These are phyloP conservation scores for Zootoca vivipara DNA, from an alignment of 2,113 vertebrate genomes.

Conservation along the genomic window DNA sequence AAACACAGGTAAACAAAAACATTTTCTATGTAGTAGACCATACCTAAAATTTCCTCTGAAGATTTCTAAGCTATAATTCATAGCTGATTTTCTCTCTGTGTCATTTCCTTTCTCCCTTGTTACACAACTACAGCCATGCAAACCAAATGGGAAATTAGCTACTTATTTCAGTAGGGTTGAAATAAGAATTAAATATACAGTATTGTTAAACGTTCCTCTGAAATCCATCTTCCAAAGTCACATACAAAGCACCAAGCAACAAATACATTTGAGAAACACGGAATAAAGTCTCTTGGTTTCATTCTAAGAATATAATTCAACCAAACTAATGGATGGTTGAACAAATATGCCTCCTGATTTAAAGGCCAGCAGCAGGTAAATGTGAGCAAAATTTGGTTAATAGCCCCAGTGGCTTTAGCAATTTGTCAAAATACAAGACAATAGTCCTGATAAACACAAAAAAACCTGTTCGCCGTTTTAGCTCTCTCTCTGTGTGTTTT, in stretches of 20 bases:
- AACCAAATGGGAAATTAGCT: neutral
- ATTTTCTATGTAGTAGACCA: neutral
- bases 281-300: neutral
- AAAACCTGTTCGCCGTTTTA: slow-evolving; percentile 12
- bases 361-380: neutral
- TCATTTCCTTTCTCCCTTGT: neutral
- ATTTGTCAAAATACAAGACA: neutral
- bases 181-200: neutral
- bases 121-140: neutral
- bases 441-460: slow-evolving; percentile 5
- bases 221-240: neutral
- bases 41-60: neutral
- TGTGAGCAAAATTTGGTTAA: neutral
- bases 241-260: neutral
- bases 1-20: neutral
- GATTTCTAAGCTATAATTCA: neutral
- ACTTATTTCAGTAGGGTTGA: neutral
- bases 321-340: neutral
- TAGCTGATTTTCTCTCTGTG: neutral
- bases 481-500: neutral
- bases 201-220: neutral
- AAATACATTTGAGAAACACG: neutral
- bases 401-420: neutral
- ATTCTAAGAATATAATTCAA: neutral
- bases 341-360: neutral